Conservation (phyloP, 2,797 vertebrate genomes). For the Lagodon rhomboides region DNA sequence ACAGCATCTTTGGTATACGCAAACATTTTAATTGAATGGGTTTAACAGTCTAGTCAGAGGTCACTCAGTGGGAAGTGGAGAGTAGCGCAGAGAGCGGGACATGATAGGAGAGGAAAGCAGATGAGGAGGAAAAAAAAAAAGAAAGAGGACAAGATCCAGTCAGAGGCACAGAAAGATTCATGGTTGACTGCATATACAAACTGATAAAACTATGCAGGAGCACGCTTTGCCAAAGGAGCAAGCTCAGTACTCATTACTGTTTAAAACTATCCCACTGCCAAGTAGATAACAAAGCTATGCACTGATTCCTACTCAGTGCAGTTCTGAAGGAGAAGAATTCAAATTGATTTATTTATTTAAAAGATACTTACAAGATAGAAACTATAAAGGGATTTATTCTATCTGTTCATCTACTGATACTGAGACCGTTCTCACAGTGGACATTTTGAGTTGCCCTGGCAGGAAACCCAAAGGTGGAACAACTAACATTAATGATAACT, state of each 20-base stretch:
- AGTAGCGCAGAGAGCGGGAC: constrained; percentile 22
- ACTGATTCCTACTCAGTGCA: neutral
- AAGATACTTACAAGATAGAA: too few relatives aligned
- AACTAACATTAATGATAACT: neutral
- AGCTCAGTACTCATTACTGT: neutral
- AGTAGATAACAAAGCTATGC: neutral
- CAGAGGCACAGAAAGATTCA: constrained; percentile 20
- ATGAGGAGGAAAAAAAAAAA: constrained; percentile 7
- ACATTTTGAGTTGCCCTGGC: constrained; percentile 2
- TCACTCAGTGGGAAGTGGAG: constrained; percentile 32
- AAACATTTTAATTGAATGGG: constrained; percentile 33
- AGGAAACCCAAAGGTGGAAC: neutral
- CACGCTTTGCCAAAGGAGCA: constrained; percentile 4
- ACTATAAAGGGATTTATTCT: too few relatives aligned
- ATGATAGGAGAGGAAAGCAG: constrained; percentile 24
- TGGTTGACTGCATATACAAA: constrained; percentile 33
- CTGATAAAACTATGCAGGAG: constrained; percentile 10
- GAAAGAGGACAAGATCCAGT: constrained; percentile 5
- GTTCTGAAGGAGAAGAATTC: neutral
- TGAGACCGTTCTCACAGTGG: neutral
- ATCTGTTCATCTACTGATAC: neutral
- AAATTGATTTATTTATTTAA: too few relatives aligned
- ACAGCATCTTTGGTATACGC: neutral
- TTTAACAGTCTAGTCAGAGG: constrained; percentile 40
- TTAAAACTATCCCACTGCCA: neutral